These are phyloP conservation scores for Labeo rohita DNA, from an alignment of 2,113 vertebrate species.

Conservation along the genomic window DNA sequence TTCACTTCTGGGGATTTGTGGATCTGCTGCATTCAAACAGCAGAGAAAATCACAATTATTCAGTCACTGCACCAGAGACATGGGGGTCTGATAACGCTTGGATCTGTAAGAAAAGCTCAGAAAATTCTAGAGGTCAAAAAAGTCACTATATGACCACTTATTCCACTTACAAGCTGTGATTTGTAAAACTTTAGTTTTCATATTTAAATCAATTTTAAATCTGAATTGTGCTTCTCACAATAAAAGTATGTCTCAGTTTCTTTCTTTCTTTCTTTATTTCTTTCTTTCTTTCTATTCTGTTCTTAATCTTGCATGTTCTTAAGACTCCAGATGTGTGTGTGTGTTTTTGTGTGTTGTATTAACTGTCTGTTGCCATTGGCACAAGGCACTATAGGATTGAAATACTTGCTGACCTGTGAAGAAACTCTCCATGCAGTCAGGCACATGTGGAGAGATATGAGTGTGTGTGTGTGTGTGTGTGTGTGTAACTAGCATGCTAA, in stretches of 20 bases:
- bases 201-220: background rate
- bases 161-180: background rate
- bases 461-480: too few relatives aligned
- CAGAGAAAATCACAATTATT: background rate
- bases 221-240: background rate
- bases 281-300: background rate
- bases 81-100: background rate
- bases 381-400: background rate
- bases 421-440: constrained; percentile 8
- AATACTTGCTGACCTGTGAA: constrained; percentile 34
- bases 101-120: background rate
- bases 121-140: background rate
- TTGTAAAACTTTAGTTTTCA: background rate
- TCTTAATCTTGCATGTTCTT: background rate
- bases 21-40: background rate
- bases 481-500: constrained; percentile 27
- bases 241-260: background rate
- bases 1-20: background rate
- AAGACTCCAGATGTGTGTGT: background rate
- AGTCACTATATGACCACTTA: background rate
- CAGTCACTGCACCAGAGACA: background rate
- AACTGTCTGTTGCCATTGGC: constrained; percentile 26
- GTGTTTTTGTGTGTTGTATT: background rate
- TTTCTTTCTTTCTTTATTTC: background rate
- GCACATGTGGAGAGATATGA: constrained; percentile 9